Base-by-base conservation (phyloP, 2,113 vertebrate genomes). In the Limnothrissa miodon region DNA sequence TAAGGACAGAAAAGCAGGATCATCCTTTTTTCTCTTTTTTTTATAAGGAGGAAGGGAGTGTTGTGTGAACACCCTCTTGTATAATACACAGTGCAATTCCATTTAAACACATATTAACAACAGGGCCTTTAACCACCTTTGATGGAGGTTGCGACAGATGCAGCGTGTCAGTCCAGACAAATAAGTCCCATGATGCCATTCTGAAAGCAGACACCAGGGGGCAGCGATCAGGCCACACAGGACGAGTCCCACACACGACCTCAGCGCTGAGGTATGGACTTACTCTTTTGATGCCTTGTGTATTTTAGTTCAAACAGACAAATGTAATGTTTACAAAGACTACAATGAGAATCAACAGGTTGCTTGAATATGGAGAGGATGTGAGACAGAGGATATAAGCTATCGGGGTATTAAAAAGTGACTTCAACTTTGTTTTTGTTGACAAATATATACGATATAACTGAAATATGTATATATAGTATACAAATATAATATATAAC, bases 261-360 rank as follows among this genome's bases (percentile, higher is more conserved):
- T 36, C 66, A 74, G 33, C 10, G 1, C 10, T 36, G 10, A 5
- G 33, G 66, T 74, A 33, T 74, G 66, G 33, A 21, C 51, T 56
- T 56, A 21, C 19, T 56, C 78, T 80, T 87, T 25, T 92, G 87
- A 92, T 23, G 51, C 23, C 21, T 56, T 56, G 51, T 56, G 51
- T 56, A 56, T 56, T 56, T 56, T 56, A 2, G 21, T 56, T 21
- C 21, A 56, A 56, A 56, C 51, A 56, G 51, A 56, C 51, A 23
- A 56, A 19, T 56, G 7, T 23, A 56, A n/a, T 56, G 51, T 56
- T 56, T 56, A 56, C 51, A 23, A 4, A 56, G 21, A 56, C 51
- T 56, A 56, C 4, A 56, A 19, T 56, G 51, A 56, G 51, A 56
- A 56, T 19, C 21, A 23, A 5, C 21, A 21, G 19, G 21, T 56